Evolutionary conservation across 2,797 vertebrate genomes (phyloP).

Genomic region (Rhinogobio ventralis): DNA sequence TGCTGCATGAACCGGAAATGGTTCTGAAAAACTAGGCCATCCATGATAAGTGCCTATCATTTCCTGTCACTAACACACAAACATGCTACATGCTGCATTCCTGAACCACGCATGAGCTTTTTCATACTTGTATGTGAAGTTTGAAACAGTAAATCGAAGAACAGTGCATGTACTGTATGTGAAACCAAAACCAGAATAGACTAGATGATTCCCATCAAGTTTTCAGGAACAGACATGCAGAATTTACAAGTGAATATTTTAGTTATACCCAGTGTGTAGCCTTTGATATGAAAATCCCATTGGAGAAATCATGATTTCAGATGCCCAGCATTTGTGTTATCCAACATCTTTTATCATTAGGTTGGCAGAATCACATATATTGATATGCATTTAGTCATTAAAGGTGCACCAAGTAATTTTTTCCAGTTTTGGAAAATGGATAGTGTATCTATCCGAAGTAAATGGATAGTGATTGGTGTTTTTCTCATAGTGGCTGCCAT

Average conservation of each 20-base stretch:
- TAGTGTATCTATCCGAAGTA: neutral
- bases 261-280: neutral
- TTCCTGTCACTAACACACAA: conserved; percentile 56
- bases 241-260: neutral
- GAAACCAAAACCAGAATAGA: conserved; percentile 10
- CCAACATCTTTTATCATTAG: neutral
- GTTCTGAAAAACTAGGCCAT: conserved; percentile 61
- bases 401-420: neutral
- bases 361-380: neutral
- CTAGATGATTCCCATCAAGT: neutral
- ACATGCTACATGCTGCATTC: conserved; percentile 37
- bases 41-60: conserved; percentile 51
- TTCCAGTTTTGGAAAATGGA: neutral
- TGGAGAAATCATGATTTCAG: neutral
- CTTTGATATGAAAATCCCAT: neutral
- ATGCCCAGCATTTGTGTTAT: neutral
- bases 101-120: neutral
- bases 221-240: neutral
- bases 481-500: neutral
- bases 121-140: neutral
- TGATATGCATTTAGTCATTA: neutral
- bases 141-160: neutral
- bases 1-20: conserved; percentile 59
- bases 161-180: neutral
- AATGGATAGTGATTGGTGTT: neutral